Evolutionary conservation across 2,888 invertebrate species (phyloP), one percentile per base, ranked within the genome.

Genomic region (Agrilus mali): DNA sequence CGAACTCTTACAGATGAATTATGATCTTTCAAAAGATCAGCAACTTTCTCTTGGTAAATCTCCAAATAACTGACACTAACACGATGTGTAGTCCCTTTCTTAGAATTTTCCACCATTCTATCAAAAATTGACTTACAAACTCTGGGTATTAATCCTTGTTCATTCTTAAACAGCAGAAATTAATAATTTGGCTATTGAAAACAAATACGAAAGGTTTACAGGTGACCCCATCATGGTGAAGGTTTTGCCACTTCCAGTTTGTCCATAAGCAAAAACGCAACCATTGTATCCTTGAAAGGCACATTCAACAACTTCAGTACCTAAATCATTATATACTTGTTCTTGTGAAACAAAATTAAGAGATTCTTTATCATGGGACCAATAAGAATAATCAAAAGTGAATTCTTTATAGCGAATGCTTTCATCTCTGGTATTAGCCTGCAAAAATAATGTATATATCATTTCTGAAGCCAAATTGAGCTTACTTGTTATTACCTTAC

Each of bases 161-260:
- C 78, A 52, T 83, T 84, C 76, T 83, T 65, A 4, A 61, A 62
- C n/a, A 47, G 38, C 40, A 40, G 39, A 35, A 33, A 38, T 38
- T 14, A 10, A 37, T 10, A 32, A 42, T n/a, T 42, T 36, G 10
- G 16, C 17, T 17, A 2, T 37, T 1, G 15, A n/a, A n/a, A 33
- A 5, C 20, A 40, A 36, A 20, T 20, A 20, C 7, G 31, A 34
- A 20, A 38, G 40, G 10, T 33, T 67, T 66, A 82, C 83, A 54
- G 76, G 69, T 7, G 81, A 77, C 4, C 89, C 89, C 88, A 89
- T 89, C 89, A 90, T 90, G 32, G 89, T 90, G 63, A 85, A 88
- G 0, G 89, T 89, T 69, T 90, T 90, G 42, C 89, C 89, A 64
- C 87, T 87, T 50, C 89, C 89, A 3, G 89, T 90, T 71, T 90